Conservation (phyloP, 2,797 vertebrate species). For the Sebastes minor region DNA sequence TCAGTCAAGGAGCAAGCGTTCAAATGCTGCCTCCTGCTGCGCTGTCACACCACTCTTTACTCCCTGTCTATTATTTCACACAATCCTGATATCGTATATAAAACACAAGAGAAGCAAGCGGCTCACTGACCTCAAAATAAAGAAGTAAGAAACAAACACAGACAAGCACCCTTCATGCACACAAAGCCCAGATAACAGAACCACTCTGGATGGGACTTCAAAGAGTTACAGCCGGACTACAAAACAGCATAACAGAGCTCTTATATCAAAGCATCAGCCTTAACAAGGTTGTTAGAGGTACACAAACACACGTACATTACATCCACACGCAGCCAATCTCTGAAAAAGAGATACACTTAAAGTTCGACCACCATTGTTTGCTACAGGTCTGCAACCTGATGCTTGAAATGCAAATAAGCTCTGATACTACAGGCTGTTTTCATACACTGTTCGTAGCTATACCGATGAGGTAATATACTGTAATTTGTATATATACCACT, state of each 20-base stretch:
- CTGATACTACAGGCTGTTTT: neutral
- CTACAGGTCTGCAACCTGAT: neutral
- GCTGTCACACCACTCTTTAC: constrained; percentile 17
- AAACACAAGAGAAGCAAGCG: constrained; percentile 19
- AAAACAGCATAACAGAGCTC: constrained; percentile 14
- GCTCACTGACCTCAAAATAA: constrained; percentile 10
- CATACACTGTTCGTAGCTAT: too few species aligned
- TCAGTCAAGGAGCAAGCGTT: constrained; percentile 18
- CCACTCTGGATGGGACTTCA: constrained; percentile 46
- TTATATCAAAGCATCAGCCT: constrained; percentile 48
- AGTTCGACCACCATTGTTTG: constrained; percentile 27
- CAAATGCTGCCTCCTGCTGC: constrained; percentile 26
- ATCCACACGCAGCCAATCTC: constrained; percentile 20
- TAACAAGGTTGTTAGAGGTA: constrained; percentile 40
- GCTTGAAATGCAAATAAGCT: constrained; percentile 25
- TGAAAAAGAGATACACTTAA: constrained; percentile 1
- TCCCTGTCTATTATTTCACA: constrained; percentile 24
- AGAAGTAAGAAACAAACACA: constrained; percentile 25
- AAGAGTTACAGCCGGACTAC: constrained; percentile 44
- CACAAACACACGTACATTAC: neutral
- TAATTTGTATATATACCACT: too few species aligned
- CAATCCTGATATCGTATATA: constrained; percentile 23
- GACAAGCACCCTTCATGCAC: constrained; percentile 3
- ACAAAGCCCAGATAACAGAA: constrained; percentile 34
- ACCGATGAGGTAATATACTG: too few species aligned